Evolutionary conservation across 2,797 vertebrate genomes (phyloP), one percentile per base, ranked within the genome.

Genomic region (Enteromius viviparus): DNA sequence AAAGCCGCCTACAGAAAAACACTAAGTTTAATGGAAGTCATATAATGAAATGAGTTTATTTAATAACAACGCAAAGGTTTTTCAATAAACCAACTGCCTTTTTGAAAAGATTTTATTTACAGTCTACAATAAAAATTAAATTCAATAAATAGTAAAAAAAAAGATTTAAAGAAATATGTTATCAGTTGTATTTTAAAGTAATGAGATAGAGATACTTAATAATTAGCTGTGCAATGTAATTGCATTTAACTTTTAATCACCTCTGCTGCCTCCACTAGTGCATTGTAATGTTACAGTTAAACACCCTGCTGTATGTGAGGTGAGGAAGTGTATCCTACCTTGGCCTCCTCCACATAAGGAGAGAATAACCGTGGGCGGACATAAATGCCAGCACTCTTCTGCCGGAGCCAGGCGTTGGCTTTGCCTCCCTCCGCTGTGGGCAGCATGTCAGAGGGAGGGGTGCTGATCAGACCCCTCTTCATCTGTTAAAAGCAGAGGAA

Each of bases 331-430:
- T 47, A 42, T 34, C 87, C 91, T 95, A 99, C 98, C 97, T 99
- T 99, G 5, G 98, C 97, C 93, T 99, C 98, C 86, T 99, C 98
- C 89, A 99, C 97, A n/a, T 99, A 99, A 0, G 98, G 97, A 0
- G 97, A 97, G 90, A 99, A 99, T 49, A 99, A 95, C 75, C 98
- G 95, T 32, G 98, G 98, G 49, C 97, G 95, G 88, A 99, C 96
- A 26, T 99, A 99, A 89, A 99, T 99, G 79, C 98, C 98, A 23
- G 97, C 95, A 82, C 96, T 98, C 89, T 99, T 99, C 90, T 98
- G 98, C 78, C 97, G 94, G 83, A 99, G 92, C 98, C 98, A 99
- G 85, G 97, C 93, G 87, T 99, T 97, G 79, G 96, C 96, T 89
- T 99, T 99, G 17, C 97, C 98, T 74, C 97, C 96, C 91, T 99